Conservation (phyloP, 2,888 invertebrate species). For the Latrodectus elegans region DNA sequence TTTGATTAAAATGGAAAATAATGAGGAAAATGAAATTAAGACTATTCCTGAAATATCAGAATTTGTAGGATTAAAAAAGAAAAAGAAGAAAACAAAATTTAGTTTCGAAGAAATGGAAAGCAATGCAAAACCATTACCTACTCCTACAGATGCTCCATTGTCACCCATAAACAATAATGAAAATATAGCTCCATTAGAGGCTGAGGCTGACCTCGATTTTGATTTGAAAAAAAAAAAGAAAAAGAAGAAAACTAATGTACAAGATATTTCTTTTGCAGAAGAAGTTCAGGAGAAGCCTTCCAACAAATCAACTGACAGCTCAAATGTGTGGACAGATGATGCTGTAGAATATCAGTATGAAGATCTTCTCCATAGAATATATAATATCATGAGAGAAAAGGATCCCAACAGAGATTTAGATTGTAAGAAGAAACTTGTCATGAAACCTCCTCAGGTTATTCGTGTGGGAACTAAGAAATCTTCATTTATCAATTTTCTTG, state of each 20-base stretch:
- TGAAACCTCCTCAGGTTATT: slow-evolving; percentile 96
- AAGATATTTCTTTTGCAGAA: neutral
- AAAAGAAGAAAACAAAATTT: no score
- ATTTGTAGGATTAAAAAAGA: no score
- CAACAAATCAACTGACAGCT: no score
- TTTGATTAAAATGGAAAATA: no score
- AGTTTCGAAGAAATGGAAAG: no score
- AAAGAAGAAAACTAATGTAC: neutral
- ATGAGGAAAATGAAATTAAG: no score
- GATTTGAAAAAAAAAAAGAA: neutral
- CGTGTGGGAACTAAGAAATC: slow-evolving; percentile 99
- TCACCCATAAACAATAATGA: no score
- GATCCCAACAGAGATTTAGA: slow-evolving; percentile 99
- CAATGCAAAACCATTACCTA: no score
- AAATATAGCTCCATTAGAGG: no score
- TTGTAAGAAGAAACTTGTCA: slow-evolving; percentile 98
- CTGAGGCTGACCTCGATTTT: neutral
- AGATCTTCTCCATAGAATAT: slow-evolving; percentile 89
- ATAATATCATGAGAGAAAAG: slow-evolving; percentile 98
- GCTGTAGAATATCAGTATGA: slow-evolving; percentile 43
- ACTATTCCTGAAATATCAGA: no score
- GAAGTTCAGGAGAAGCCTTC: no score
- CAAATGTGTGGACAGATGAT: neutral
- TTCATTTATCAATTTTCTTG: slow-evolving; percentile 98
- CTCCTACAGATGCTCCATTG: no score